Conservation (phyloP, 2,797 vertebrate genomes). For the Rhinichthys osculus region DNA sequence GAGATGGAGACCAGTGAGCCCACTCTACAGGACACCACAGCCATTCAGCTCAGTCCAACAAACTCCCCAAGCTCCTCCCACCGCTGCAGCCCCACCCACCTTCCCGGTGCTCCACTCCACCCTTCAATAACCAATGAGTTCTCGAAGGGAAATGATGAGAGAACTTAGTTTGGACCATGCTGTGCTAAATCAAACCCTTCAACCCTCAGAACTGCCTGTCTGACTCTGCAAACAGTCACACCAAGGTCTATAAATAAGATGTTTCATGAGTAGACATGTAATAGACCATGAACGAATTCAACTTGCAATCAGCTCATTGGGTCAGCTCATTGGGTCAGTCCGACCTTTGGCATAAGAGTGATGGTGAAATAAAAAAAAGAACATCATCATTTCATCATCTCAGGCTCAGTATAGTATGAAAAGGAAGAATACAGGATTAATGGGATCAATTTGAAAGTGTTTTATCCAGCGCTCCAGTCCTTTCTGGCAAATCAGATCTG, state of each 20-base stretch:
- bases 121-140: conserved; percentile 20
- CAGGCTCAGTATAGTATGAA: conserved; percentile 6
- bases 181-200: background rate
- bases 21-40: conserved; percentile 91
- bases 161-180: conserved; percentile 6
- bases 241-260: background rate
- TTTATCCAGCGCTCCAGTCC: background rate
- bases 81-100: conserved; percentile 77
- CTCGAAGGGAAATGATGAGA: conserved; percentile 32
- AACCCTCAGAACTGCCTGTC: background rate
- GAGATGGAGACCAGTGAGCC: conserved; percentile 95
- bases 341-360: background rate
- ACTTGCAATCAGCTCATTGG: background rate
- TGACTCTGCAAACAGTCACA: background rate
- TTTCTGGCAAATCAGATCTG: conserved; percentile 3
- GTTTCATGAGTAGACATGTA: background rate
- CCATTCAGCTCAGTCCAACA: conserved; percentile 90
- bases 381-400: background rate
- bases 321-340: background rate
- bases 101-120: background rate
- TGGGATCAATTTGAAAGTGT: conserved; percentile 6
- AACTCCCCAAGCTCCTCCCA: conserved; percentile 85
- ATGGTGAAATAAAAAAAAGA: conserved; percentile 12
- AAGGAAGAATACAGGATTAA: conserved; percentile 20
- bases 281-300: background rate